phyloP scores from a whole-genome alignment of 2,888 invertebrate genomes.

The Zygothrica quintamaculata region DNA sequence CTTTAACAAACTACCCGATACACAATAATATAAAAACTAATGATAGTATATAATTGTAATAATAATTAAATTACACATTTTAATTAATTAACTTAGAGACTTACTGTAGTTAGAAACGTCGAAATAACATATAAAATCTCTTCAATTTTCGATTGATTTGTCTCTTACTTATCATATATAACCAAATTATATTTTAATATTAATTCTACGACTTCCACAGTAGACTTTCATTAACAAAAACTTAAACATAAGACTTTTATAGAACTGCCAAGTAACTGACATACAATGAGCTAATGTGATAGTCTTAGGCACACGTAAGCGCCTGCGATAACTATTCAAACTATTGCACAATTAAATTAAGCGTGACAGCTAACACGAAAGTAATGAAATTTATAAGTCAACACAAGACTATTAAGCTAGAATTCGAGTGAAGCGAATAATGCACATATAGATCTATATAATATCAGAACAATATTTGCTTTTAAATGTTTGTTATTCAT shows the following conservation, averaged over 20 bases:
- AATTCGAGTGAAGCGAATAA: conserved; percentile 66
- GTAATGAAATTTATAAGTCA: conserved; percentile 11
- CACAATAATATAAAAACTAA: conserved; percentile 60
- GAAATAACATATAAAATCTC: conserved; percentile 75
- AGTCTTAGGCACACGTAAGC: conserved; percentile 14
- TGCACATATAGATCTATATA: conserved; percentile 20
- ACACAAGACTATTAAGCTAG: conserved; percentile 45
- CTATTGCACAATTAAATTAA: conserved; percentile 50
- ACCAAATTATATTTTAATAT: conserved; percentile 47
- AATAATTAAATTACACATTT: conserved; percentile 33
- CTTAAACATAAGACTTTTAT: conserved; percentile 16
- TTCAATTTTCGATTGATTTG: conserved; percentile 16
- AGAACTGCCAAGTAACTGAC: conserved; percentile 48
- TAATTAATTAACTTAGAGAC: conserved; percentile 37
- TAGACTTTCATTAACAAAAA: conserved; percentile 55
- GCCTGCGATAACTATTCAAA: conserved; percentile 8
- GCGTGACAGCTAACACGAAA: conserved; percentile 12
- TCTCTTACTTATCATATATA: conserved; percentile 28
- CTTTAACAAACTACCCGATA: conserved; percentile 70
- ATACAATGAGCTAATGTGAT: conserved; percentile 28
- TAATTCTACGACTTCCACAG: conserved; percentile 37
- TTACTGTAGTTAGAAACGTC: conserved; percentile 59
- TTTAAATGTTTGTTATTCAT: neutral
- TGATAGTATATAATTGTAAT: conserved; percentile 47
- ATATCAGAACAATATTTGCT: conserved; percentile 29